Evolutionary conservation across 2,113 vertebrate species (phyloP).

Genomic region (Erinaceus europaeus): DNA sequence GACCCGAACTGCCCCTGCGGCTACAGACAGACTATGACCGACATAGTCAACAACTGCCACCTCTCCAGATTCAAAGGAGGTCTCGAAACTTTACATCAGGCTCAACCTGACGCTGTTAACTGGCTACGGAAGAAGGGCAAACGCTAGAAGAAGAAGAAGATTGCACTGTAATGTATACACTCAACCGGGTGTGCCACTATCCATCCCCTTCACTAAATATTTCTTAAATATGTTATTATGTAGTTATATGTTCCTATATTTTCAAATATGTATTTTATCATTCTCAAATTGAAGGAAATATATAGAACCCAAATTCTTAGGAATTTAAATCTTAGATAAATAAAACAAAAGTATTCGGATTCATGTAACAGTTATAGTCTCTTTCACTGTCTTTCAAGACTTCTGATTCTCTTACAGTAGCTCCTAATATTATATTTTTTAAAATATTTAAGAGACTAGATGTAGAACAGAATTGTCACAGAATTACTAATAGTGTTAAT

Average conservation of each 20-base stretch:
- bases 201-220: too few relatives aligned
- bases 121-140: too few relatives aligned
- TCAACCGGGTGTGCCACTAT: too few relatives aligned
- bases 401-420: not conserved
- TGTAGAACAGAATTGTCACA: not conserved
- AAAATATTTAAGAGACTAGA: not conserved
- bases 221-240: not conserved
- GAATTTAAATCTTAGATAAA: not conserved
- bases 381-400: not conserved
- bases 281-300: not conserved
- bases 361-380: not conserved
- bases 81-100: too few relatives aligned
- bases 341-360: not conserved
- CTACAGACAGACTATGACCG: too few relatives aligned
- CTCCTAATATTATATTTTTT: not conserved
- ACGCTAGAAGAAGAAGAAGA: too few relatives aligned
- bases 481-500: not conserved
- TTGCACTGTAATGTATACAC: too few relatives aligned
- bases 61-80: too few relatives aligned
- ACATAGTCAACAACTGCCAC: too few relatives aligned
- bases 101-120: too few relatives aligned
- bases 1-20: too few relatives aligned
- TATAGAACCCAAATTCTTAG: not conserved
- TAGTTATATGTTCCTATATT: not conserved
- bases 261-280: not conserved